A percentile compares a stretch with the other conserved stretches of the same genome.
Evolutionary conservation across 37 sponge, comb jelly and placozoan genomes (phyloP).

Genomic region (Beroe forskalii): DNA sequence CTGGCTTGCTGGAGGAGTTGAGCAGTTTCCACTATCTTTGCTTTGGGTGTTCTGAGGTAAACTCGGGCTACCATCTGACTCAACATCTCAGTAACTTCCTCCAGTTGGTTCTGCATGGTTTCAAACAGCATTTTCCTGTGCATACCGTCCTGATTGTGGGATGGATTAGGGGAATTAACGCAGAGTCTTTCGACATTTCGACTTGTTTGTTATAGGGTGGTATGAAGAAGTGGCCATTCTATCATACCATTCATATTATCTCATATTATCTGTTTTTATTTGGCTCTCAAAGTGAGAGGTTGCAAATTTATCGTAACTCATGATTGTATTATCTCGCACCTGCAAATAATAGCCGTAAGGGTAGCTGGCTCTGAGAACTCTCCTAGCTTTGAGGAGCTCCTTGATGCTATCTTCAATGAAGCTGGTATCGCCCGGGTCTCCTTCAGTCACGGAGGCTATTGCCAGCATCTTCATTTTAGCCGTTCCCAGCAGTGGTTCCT

Average conservation of each 20-base stretch:
- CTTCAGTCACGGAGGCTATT: slow-evolving; percentile 67
- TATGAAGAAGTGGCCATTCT: neutral
- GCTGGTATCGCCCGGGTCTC: slow-evolving; percentile 62
- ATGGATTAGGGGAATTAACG: too few relatives aligned
- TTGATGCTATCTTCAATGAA: slow-evolving; percentile 76
- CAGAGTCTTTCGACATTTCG: too few relatives aligned
- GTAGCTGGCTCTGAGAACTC: slow-evolving; percentile 74
- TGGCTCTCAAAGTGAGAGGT: too few relatives aligned
- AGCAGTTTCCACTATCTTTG: slow-evolving; percentile 72
- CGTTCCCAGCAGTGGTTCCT: slow-evolving; percentile 70
- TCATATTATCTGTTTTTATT: too few relatives aligned
- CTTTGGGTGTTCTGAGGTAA: slow-evolving; percentile 72
- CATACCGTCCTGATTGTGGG: slow-evolving; percentile 63
- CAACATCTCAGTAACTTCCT: slow-evolving; percentile 74
- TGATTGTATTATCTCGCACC: too few relatives aligned
- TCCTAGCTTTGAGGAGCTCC: slow-evolving; percentile 73
- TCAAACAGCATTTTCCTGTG: slow-evolving; percentile 64
- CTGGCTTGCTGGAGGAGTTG: slow-evolving; percentile 13
- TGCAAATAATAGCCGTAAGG: slow-evolving; percentile 73
- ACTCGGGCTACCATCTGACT: slow-evolving; percentile 80
- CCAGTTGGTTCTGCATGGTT: slow-evolving; percentile 70
- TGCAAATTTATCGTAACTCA: too few relatives aligned
- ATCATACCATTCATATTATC: neutral
- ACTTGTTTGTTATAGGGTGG: too few relatives aligned
- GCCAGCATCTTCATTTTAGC: slow-evolving; percentile 71